A percentile compares a stretch with the other conserved stretches of the same genome.
These are phyloP conservation scores for Plagodis pulveraria DNA, from an alignment of 2,888 invertebrate species.

Conservation along the genomic window DNA sequence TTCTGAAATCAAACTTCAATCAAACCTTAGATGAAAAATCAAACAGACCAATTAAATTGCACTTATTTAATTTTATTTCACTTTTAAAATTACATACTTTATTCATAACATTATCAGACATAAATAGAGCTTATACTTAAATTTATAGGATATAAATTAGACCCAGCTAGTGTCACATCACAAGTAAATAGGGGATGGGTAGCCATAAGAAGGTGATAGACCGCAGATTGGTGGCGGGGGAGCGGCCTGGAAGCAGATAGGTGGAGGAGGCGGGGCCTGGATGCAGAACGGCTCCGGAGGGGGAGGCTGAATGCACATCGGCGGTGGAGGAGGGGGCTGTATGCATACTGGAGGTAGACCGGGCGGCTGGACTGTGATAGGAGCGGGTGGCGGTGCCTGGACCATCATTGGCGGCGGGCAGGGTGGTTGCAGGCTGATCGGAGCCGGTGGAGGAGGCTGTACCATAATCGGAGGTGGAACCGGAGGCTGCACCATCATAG, in stretches of 20 bases:
- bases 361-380: constrained; percentile 68
- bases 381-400: constrained; percentile 66
- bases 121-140: constrained; percentile 16
- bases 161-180: constrained; percentile 31
- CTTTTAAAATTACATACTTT: constrained; percentile 4
- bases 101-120: constrained; percentile 20
- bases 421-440: constrained; percentile 69
- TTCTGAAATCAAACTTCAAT: no score
- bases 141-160: background rate
- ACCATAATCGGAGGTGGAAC: constrained; percentile 61
- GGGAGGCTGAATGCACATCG: constrained; percentile 66
- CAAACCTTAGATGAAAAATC: constrained; percentile 1
- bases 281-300: constrained; percentile 66
- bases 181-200: constrained; percentile 46
- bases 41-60: constrained; percentile 11
- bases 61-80: constrained; percentile 10
- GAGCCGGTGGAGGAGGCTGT: constrained; percentile 64
- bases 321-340: constrained; percentile 64
- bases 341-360: constrained; percentile 65
- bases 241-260: constrained; percentile 52
- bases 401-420: constrained; percentile 64
- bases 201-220: constrained; percentile 38
- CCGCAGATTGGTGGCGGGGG: constrained; percentile 45
- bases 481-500: constrained; percentile 73
- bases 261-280: constrained; percentile 57